A percentile compares a stretch with the other conserved stretches of the same genome.
Conservation (phyloP, 2,797 vertebrate genomes). For the Sciurus vulgaris region DNA sequence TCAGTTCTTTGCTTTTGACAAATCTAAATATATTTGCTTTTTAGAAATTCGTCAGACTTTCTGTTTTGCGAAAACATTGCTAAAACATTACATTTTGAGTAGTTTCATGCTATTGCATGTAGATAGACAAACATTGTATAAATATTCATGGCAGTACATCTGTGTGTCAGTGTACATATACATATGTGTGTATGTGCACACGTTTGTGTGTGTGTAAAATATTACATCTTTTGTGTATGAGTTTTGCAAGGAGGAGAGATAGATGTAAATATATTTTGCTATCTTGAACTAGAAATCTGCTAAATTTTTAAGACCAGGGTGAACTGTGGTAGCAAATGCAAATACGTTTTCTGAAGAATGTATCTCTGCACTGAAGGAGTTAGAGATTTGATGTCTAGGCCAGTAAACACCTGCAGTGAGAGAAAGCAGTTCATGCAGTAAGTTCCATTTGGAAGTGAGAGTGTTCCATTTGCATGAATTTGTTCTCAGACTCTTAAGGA, state of each 20-base stretch:
- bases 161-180: neutral
- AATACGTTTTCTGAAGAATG: neutral
- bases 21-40: neutral
- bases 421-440: neutral
- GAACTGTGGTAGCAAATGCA: neutral
- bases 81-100: neutral
- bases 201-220: neutral
- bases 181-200: neutral
- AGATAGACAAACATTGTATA: neutral
- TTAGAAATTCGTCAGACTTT: neutral
- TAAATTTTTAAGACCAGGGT: constrained; percentile 17
- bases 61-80: neutral
- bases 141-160: neutral
- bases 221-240: neutral
- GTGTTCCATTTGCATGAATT: neutral
- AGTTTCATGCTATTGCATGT: neutral
- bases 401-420: neutral
- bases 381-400: neutral
- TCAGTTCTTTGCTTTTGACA: neutral
- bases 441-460: neutral
- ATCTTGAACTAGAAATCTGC: constrained; percentile 39
- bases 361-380: neutral
- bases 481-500: neutral
- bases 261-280: neutral
- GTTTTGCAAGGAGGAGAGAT: neutral